Conservation (phyloP, 2,113 vertebrate species). For the Zingel zingel region DNA sequence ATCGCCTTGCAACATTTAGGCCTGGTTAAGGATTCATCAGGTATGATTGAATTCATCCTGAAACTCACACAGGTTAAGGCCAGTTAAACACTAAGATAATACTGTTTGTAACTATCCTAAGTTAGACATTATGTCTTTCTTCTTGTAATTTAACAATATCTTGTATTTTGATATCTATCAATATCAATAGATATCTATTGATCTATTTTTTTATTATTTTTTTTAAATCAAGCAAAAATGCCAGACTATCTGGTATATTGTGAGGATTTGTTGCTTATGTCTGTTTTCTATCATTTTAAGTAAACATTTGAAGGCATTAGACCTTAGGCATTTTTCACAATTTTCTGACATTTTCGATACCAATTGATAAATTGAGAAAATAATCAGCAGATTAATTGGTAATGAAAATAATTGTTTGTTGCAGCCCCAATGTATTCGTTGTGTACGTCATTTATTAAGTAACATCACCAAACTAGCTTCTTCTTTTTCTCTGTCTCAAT, state of each 20-base stretch:
- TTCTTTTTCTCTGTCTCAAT: too few species aligned
- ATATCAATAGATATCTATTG: too few species aligned
- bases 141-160: not conserved
- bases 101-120: too few species aligned
- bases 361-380: too few species aligned
- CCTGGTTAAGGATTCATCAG: not conserved
- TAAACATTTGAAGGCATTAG: too few species aligned
- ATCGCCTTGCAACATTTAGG: conserved; percentile 3
- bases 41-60: not conserved
- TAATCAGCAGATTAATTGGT: too few species aligned
- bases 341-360: too few species aligned
- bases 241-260: not conserved
- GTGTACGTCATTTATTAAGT: too few species aligned
- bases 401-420: too few species aligned
- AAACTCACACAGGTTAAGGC: not conserved
- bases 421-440: too few species aligned
- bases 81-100: not conserved
- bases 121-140: not conserved
- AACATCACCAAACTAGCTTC: too few species aligned
- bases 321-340: too few species aligned
- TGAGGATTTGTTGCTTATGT: not conserved
- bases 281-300: not conserved
- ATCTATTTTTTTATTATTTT: not conserved
- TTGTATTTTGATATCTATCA: not conserved
- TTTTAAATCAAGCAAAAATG: not conserved